Conservation (phyloP, 2,113 vertebrate genomes). For the Merops nubicus region DNA sequence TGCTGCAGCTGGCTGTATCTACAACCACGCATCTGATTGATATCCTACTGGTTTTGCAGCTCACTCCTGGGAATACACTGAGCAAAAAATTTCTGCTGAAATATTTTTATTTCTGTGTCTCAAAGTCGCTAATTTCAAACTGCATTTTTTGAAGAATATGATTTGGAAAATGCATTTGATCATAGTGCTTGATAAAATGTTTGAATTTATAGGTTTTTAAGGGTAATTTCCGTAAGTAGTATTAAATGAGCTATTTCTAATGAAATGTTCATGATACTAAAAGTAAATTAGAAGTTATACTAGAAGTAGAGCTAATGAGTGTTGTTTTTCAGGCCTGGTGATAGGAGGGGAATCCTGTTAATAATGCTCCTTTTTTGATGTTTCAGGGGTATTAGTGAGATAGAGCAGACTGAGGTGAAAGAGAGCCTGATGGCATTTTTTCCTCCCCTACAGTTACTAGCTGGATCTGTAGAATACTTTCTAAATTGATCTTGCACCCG, state of each 20-base stretch:
- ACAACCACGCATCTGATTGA: accelerated
- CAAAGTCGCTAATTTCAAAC: neutral
- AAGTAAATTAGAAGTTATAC: neutral
- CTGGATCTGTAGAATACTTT: neutral
- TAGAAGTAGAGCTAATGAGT: neutral
- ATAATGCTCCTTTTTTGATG: neutral
- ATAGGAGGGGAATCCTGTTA: neutral
- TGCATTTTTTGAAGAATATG: neutral
- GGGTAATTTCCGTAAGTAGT: neutral
- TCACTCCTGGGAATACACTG: neutral
- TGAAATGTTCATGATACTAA: neutral
- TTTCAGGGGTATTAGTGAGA: neutral
- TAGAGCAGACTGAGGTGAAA: neutral
- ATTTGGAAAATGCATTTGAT: neutral
- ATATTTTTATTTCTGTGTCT: neutral
- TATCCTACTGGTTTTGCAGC: neutral
- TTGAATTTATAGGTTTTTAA: neutral
- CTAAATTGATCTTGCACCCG: neutral
- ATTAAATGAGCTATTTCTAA: neutral
- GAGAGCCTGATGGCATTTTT: neutral
- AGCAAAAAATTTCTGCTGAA: neutral
- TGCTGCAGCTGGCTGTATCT: neutral
- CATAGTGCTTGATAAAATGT: neutral
- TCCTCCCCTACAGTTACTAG: neutral
- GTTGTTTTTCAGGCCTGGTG: neutral